Conservation (phyloP, 1,140 invertebrate species). For the Heliconius congener region DNA sequence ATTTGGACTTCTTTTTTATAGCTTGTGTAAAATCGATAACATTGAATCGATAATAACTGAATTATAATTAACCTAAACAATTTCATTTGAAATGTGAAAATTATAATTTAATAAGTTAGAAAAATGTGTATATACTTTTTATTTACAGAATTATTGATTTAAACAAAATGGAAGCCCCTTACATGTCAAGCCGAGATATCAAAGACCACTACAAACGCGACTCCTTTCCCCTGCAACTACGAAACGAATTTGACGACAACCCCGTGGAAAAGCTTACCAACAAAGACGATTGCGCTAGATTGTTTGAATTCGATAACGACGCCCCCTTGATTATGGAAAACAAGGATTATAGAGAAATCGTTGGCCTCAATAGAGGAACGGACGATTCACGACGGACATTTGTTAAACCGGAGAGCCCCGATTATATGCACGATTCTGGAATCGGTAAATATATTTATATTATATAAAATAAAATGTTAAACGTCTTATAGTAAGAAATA, state of each 20-base stretch:
- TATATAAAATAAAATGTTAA: conserved; percentile 11
- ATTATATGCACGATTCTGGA: conserved; percentile 78
- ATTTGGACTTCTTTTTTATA: no score
- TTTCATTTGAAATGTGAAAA: no score
- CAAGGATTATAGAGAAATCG: conserved; percentile 73
- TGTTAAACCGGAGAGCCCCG: conserved; percentile 75
- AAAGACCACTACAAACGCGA: conserved; percentile 64
- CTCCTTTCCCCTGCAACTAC: conserved; percentile 52
- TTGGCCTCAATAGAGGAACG: conserved; percentile 71
- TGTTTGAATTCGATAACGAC: conserved; percentile 79
- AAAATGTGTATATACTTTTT: background rate
- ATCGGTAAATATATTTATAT: conserved; percentile 47
- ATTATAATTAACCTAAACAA: no score
- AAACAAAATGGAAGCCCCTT: conserved; percentile 67
- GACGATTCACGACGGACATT: conserved; percentile 72
- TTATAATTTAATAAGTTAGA: no score
- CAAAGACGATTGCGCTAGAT: conserved; percentile 76
- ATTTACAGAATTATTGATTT: conserved; percentile 77
- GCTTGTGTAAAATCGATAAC: no score
- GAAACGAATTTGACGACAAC: conserved; percentile 67
- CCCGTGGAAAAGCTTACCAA: conserved; percentile 74
- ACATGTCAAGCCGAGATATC: conserved; percentile 64
- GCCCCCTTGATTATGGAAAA: conserved; percentile 73
- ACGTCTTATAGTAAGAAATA: background rate
- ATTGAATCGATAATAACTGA: no score